Evolutionary conservation across 2,113 vertebrate genomes (phyloP).

Genomic region (Amphiprion ocellaris): DNA sequence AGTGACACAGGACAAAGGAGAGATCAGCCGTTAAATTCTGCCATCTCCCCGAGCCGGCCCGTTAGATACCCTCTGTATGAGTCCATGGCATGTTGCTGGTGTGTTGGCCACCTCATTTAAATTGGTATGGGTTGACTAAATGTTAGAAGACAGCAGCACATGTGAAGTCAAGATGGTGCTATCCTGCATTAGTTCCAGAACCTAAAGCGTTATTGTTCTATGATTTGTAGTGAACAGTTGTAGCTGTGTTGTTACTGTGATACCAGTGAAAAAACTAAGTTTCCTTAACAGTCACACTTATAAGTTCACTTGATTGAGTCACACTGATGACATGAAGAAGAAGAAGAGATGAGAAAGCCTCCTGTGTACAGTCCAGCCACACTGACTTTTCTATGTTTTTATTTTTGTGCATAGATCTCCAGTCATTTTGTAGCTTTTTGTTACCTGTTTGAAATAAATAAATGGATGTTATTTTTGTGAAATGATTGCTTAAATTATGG

Average conservation of each 20-base stretch:
- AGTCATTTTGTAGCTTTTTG: slow-evolving; percentile 79
- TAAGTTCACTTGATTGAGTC: slow-evolving; percentile 93
- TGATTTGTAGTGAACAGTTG: not conserved
- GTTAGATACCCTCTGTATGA: too few relatives aligned
- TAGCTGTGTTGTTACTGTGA: too few relatives aligned
- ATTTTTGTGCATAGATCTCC: slow-evolving; percentile 69
- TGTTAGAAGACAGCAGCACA: too few relatives aligned
- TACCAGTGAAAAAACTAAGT: not conserved
- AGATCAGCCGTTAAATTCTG: too few relatives aligned
- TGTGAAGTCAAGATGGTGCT: too few relatives aligned
- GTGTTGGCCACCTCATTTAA: too few relatives aligned
- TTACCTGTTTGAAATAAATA: slow-evolving; percentile 73
- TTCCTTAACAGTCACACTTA: slow-evolving; percentile 91
- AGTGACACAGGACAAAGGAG: too few relatives aligned
- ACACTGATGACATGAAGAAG: not conserved
- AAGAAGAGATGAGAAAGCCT: not conserved
- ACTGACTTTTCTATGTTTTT: slow-evolving; percentile 62
- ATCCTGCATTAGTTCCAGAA: too few relatives aligned
- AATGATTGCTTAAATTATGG: slow-evolving; percentile 82
- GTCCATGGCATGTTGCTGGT: too few relatives aligned
- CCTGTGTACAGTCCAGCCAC: slow-evolving; percentile 49
- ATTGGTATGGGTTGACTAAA: too few relatives aligned
- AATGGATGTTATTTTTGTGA: slow-evolving; percentile 84
- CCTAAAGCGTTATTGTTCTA: too few relatives aligned
- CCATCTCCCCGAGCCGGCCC: too few relatives aligned